These are phyloP conservation scores for Nomada lathburiana DNA, from an alignment of 2,888 invertebrate genomes.

Conservation along the genomic window DNA sequence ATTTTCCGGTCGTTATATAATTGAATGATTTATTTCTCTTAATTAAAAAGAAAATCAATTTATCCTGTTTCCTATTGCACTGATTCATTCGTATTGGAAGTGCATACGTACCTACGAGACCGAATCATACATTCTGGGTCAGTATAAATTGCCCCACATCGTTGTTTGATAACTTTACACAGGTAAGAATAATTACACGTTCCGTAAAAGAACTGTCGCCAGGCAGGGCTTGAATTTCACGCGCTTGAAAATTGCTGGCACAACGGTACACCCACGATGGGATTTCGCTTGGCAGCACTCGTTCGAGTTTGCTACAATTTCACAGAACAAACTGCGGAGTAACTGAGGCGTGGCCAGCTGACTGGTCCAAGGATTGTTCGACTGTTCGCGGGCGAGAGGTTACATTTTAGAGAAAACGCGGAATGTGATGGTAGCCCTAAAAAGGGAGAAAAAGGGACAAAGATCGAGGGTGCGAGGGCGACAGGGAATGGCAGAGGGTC, in stretches of 20 bases:
- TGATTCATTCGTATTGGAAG: too few relatives aligned
- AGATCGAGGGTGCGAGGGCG: not conserved
- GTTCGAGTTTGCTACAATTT: slow-evolving; percentile 17
- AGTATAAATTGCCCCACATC: too few relatives aligned
- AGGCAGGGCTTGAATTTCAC: not conserved
- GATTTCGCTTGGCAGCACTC: not conserved
- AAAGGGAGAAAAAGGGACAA: not conserved
- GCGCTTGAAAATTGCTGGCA: slow-evolving; percentile 11
- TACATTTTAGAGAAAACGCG: slow-evolving; percentile 58
- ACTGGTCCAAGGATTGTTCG: not conserved
- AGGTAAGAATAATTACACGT: too few relatives aligned
- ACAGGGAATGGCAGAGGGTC: not conserved
- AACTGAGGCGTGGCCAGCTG: slow-evolving; percentile 43
- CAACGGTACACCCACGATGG: not conserved
- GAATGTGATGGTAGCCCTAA: slow-evolving; percentile 25
- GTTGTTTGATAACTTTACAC: too few relatives aligned
- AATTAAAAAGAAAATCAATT: too few relatives aligned
- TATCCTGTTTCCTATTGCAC: too few relatives aligned
- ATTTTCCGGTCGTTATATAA: too few relatives aligned
- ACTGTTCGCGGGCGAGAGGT: slow-evolving; percentile 18
- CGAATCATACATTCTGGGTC: too few relatives aligned
- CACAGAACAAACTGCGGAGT: slow-evolving; percentile 11
- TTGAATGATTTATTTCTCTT: too few relatives aligned
- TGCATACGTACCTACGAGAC: too few relatives aligned
- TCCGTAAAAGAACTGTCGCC: not conserved